Conservation (phyloP, 2,113 vertebrate genomes). For the Albula goreensis region DNA sequence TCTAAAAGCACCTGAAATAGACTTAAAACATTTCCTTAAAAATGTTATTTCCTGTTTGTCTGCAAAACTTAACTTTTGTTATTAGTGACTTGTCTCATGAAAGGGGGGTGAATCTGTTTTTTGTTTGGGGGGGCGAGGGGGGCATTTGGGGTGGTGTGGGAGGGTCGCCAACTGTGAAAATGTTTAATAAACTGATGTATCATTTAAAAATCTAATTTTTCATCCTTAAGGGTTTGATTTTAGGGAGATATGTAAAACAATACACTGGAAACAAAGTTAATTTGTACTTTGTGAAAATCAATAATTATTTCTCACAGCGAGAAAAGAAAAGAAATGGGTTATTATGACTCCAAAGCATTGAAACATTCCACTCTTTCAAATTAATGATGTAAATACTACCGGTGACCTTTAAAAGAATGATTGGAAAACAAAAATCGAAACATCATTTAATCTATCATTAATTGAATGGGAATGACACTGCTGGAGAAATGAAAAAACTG, state of each 20-base stretch:
- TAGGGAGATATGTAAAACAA: conserved; percentile 3
- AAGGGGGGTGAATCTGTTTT: neutral
- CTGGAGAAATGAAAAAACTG: conserved; percentile 5
- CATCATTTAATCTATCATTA: conserved; percentile 45
- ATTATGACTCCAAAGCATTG: conserved; percentile 16
- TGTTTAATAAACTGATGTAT: neutral
- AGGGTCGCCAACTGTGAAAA: neutral
- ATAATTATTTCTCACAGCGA: neutral
- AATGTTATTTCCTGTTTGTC: neutral
- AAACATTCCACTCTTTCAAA: conserved; percentile 35
- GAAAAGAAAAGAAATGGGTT: conserved; percentile 29
- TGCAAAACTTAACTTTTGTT: neutral
- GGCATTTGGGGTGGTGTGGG: too few species aligned
- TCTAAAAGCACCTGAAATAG: neutral
- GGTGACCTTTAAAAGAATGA: conserved; percentile 42
- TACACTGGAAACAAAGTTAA: conserved; percentile 10
- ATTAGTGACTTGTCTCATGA: neutral
- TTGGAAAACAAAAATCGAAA: conserved; percentile 39
- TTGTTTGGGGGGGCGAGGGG: neutral
- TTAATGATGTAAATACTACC: conserved; percentile 25
- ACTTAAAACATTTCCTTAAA: neutral
- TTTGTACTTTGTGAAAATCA: conserved; percentile 7
- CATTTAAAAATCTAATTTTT: neutral
- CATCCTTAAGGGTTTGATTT: conserved; percentile 1
- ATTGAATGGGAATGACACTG: conserved; percentile 25